Percentiles rank a stretch among this genome's conserved stretches.
Conservation (phyloP, 2,797 vertebrate species). For the Danionella dracula region DNA sequence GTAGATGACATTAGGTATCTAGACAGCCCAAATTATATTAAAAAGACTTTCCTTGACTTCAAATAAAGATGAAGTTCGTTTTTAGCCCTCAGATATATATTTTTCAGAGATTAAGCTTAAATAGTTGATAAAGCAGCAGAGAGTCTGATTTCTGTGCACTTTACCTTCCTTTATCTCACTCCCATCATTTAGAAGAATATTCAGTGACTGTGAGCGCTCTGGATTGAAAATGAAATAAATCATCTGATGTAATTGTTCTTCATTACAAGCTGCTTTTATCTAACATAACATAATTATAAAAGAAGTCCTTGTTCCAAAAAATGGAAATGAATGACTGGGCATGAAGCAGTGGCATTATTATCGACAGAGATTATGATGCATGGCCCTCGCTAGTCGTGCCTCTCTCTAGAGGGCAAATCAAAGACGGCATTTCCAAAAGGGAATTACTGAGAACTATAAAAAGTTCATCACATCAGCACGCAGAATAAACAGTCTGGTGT, state of each 20-base stretch:
- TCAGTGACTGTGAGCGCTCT: background rate
- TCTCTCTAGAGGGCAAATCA: constrained; percentile 8
- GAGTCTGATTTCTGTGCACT: background rate
- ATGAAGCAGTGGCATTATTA: background rate
- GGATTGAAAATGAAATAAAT: background rate
- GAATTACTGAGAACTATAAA: background rate
- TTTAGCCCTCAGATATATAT: background rate
- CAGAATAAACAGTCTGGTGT: background rate
- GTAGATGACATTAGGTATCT: too few relatives aligned
- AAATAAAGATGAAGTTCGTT: constrained; percentile 1
- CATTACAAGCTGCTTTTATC: background rate
- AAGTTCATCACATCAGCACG: background rate
- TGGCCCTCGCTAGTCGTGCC: background rate
- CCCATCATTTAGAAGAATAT: background rate
- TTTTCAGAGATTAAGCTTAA: background rate
- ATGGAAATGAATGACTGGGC: too few relatives aligned
- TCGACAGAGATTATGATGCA: background rate
- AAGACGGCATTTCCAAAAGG: background rate
- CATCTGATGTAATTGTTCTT: too few relatives aligned
- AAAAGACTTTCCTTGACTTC: constrained; percentile 4
- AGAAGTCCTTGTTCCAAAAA: too few relatives aligned
- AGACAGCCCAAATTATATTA: background rate
- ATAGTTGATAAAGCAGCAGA: background rate
- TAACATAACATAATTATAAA: background rate
- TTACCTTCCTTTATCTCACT: background rate